These are phyloP conservation scores for Drosophila trapezifrons DNA, from an alignment of 1,140 invertebrate species.

Conservation along the genomic window DNA sequence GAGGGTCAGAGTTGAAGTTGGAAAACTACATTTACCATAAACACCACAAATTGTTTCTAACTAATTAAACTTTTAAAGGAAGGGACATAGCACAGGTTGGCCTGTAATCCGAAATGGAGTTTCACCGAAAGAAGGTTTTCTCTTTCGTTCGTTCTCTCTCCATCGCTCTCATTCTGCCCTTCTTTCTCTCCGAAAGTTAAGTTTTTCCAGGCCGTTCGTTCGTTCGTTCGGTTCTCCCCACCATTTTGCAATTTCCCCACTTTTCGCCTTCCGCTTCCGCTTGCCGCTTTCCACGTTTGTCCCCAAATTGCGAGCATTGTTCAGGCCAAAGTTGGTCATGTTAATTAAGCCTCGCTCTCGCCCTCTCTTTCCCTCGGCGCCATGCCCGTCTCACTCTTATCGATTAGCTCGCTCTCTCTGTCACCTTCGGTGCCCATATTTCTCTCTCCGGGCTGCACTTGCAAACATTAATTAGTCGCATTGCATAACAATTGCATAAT, in stretches of 20 bases:
- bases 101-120: constrained; percentile 8
- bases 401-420: constrained; percentile 53
- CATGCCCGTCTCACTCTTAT: constrained; percentile 32
- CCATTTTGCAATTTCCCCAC: constrained; percentile 1
- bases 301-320: constrained; percentile 60
- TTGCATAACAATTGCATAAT: constrained; percentile 81
- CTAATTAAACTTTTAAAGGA: constrained; percentile 6
- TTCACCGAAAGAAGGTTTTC: not conserved
- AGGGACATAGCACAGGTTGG: not conserved
- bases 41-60: not conserved
- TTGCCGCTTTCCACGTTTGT: constrained; percentile 23
- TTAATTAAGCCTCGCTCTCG: constrained; percentile 57
- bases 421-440: not conserved
- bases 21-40: not conserved
- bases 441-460: constrained; percentile 11
- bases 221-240: not conserved
- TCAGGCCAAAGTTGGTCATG: constrained; percentile 63
- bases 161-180: not conserved
- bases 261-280: constrained; percentile 6
- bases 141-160: constrained; percentile 3
- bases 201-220: constrained; percentile 21
- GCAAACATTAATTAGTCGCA: constrained; percentile 72
- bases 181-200: constrained; percentile 17
- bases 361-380: not conserved
- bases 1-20: not conserved